phyloP scores from a whole-genome alignment of 2,113 vertebrate species.

The Sinocyclocheilus maitianheensis region DNA sequence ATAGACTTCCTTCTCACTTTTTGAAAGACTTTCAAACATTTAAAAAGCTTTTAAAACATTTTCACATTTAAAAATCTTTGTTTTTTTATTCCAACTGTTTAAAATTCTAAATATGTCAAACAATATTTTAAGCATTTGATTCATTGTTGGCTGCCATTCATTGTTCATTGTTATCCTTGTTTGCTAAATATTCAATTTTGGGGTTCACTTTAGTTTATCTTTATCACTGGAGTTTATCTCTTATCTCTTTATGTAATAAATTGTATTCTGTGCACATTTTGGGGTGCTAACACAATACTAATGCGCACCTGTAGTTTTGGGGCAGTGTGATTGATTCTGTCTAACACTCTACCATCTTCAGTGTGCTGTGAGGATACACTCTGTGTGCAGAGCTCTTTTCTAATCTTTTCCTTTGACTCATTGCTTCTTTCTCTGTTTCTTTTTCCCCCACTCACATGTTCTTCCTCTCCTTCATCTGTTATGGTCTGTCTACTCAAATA shows the following conservation, averaged over 20 bases:
- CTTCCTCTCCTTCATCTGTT: conserved; percentile 33
- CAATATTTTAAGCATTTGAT: background rate
- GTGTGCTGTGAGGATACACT: background rate
- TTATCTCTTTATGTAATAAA: background rate
- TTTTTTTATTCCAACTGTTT: no score
- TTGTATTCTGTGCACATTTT: background rate
- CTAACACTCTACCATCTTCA: background rate
- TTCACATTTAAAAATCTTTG: no score
- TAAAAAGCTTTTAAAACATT: background rate
- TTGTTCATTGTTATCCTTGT: background rate
- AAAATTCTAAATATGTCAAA: background rate
- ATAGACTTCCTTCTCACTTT: background rate
- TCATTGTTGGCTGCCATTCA: background rate
- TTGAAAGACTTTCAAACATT: background rate
- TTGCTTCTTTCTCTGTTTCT: conserved; percentile 18
- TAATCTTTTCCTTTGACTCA: background rate
- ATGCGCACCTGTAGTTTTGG: background rate
- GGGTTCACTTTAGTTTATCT: background rate
- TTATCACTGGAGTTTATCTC: background rate
- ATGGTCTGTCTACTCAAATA: conserved; percentile 10
- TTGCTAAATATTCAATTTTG: background rate
- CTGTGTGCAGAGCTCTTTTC: background rate
- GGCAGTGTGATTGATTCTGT: conserved; percentile 8
- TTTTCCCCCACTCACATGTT: conserved; percentile 18
- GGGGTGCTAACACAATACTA: conserved; percentile 3